Conservation (phyloP, 2,113 vertebrate genomes). For the Irena cyanogastra region DNA sequence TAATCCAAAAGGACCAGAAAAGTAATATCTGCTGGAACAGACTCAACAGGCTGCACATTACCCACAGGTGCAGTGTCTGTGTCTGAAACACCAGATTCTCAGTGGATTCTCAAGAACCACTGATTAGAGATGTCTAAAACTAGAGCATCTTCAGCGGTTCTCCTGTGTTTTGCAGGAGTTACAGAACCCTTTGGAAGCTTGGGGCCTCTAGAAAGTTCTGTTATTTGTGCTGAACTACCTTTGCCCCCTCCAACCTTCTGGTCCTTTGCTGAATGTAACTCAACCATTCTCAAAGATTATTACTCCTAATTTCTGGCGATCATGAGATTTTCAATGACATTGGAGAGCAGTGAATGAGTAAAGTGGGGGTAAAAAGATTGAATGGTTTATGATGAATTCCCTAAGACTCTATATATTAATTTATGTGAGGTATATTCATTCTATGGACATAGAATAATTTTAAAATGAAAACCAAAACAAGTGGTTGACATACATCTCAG, state of each 20-base stretch:
- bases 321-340: background rate
- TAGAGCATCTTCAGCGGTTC: background rate
- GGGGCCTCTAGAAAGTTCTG: background rate
- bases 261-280: background rate
- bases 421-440: background rate
- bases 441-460: background rate
- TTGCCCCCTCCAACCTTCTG: background rate
- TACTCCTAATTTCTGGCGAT: background rate
- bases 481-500: background rate
- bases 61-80: background rate
- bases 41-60: background rate
- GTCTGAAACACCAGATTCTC: background rate
- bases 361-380: rapidly evolving
- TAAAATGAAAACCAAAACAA: background rate
- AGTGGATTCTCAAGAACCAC: background rate
- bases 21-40: background rate
- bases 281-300: background rate
- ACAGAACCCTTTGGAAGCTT: background rate
- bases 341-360: background rate
- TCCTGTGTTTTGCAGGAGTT: background rate
- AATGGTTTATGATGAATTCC: background rate
- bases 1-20: background rate
- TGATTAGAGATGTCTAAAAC: background rate
- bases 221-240: background rate
- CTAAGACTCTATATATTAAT: background rate